These are phyloP conservation scores for Tetramorium alpestre DNA, from an alignment of 1,140 invertebrate species.

Conservation along the genomic window DNA sequence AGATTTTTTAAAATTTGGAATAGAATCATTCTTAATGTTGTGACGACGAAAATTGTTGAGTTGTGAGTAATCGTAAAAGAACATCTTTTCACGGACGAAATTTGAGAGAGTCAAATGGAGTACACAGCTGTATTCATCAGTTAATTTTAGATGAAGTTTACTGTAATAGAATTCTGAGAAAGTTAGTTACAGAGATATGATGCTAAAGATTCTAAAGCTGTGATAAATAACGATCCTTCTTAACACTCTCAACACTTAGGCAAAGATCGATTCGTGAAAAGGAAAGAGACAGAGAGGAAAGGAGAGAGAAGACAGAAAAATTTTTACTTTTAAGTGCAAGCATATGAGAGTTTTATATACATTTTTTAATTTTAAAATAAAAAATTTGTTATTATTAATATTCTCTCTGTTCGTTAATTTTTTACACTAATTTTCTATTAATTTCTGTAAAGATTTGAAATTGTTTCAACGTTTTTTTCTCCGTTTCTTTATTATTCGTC, in stretches of 20 bases:
- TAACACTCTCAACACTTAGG: background rate
- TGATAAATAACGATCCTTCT: conserved; percentile 6
- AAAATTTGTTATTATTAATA: background rate
- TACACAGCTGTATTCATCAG: background rate
- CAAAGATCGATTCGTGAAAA: background rate
- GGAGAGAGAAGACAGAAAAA: background rate
- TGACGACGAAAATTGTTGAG: background rate
- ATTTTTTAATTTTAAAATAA: background rate
- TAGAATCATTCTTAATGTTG: background rate
- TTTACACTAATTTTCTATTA: background rate
- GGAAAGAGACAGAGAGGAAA: too few relatives aligned
- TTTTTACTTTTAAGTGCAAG: background rate
- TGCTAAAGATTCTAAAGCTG: background rate
- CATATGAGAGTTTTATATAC: background rate
- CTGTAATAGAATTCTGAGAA: conserved; percentile 7
- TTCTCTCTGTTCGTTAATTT: background rate
- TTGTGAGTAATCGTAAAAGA: background rate
- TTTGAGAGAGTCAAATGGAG: background rate
- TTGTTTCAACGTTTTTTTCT: background rate
- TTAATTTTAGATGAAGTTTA: conserved; percentile 14
- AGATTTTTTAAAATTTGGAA: background rate
- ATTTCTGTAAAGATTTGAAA: background rate
- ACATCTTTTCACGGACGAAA: background rate
- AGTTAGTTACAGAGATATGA: background rate
- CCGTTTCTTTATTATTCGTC: background rate